Evolutionary conservation across 1,140 invertebrate genomes (phyloP).

Genomic region (Lordiphosa mommai): DNA sequence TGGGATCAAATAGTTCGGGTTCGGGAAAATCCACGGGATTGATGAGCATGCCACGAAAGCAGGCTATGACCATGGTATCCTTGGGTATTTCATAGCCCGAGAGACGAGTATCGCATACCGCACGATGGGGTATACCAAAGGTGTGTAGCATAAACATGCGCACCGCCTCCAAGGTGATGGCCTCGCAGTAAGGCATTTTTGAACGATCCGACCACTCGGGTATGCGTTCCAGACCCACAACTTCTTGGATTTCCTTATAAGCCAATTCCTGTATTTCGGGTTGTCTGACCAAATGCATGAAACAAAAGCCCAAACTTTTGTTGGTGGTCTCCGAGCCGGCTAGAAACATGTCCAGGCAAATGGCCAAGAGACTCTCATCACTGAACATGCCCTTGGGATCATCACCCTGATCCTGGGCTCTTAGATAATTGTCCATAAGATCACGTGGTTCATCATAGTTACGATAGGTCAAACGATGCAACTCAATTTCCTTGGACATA

Average conservation of each 20-base stretch:
- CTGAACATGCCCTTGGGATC: constrained; percentile 79
- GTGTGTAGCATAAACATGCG: constrained; percentile 89
- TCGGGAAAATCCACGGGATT: constrained; percentile 86
- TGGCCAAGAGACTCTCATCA: constrained; percentile 87
- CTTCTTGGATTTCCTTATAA: constrained; percentile 88
- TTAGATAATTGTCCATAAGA: constrained; percentile 92
- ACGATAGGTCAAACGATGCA: constrained; percentile 86
- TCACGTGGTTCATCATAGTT: constrained; percentile 84
- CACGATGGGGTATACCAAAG: constrained; percentile 89
- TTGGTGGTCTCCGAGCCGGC: constrained; percentile 91
- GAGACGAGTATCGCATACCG: constrained; percentile 85
- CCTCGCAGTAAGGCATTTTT: constrained; percentile 88
- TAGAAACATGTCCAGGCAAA: constrained; percentile 90
- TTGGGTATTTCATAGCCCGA: constrained; percentile 88
- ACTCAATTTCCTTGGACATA: constrained; percentile 85
- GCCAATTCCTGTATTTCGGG: constrained; percentile 90
- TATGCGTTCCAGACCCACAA: constrained; percentile 85
- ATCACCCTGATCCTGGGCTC: constrained; percentile 83
- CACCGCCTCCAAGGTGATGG: constrained; percentile 87
- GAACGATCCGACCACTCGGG: constrained; percentile 86
- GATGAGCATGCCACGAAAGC: constrained; percentile 88
- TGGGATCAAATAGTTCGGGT: constrained; percentile 85
- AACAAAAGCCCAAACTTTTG: constrained; percentile 88
- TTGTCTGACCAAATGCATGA: constrained; percentile 88
- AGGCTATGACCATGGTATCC: constrained; percentile 92